Percentiles rank a stretch among this genome's conserved stretches.
phyloP scores from a whole-genome alignment of 2,888 invertebrate species.

The Lasioglossum marginatum region DNA sequence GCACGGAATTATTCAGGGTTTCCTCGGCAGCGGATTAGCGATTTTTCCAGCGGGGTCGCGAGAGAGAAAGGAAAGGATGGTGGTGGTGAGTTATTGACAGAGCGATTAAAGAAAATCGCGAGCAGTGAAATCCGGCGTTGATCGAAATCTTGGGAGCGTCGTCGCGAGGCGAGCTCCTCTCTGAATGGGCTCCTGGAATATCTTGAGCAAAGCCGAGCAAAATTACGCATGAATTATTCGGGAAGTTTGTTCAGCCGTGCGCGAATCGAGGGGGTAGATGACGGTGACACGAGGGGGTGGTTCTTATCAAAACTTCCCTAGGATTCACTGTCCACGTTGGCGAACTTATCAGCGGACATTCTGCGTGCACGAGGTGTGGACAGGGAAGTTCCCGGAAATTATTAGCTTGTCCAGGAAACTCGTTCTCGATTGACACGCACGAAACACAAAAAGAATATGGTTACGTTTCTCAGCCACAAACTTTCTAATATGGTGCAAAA shows the following conservation, averaged over 20 bases:
- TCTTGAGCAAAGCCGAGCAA: neutral
- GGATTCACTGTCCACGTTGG: neutral
- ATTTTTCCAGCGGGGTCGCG: neutral
- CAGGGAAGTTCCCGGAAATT: neutral
- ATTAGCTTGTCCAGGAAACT: neutral
- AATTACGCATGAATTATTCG: conserved; percentile 18
- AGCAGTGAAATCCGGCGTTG: neutral
- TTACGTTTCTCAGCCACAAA: too few species aligned
- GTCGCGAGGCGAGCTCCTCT: neutral
- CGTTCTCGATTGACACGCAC: neutral
- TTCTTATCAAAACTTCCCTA: neutral
- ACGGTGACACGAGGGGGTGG: neutral
- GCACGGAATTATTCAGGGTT: neutral
- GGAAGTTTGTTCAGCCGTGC: conserved; percentile 5
- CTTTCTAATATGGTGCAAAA: too few species aligned
- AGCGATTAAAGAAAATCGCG: neutral
- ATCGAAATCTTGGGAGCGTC: neutral
- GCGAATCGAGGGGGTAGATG: neutral
- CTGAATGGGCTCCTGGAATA: neutral
- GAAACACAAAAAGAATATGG: neutral
- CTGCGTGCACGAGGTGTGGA: neutral
- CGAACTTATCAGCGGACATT: conserved; percentile 1
- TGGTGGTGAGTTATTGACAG: neutral
- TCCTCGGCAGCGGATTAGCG: neutral
- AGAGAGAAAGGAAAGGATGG: neutral